These are phyloP conservation scores for Meloidogyne floridensis DNA, from an alignment of 1,140 invertebrate genomes.

Conservation along the genomic window DNA sequence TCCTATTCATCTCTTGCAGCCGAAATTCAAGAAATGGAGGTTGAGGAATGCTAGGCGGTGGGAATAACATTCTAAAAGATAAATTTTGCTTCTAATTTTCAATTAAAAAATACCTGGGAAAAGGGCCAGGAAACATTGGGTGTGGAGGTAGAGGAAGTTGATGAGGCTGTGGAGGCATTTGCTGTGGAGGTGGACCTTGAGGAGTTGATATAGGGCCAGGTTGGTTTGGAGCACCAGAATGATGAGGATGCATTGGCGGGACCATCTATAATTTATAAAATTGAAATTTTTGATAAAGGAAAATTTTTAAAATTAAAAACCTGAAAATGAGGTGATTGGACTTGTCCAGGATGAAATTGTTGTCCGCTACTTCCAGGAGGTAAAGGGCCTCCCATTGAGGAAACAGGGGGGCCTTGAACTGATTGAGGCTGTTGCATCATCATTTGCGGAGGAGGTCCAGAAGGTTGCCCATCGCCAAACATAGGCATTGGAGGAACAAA, in stretches of 20 bases:
- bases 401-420: neutral
- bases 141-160: slow-evolving; percentile 11
- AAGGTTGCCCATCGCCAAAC: slow-evolving; percentile 13
- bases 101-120: slow-evolving; percentile 13
- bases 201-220: slow-evolving; percentile 10
- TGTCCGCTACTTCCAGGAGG: neutral
- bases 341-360: slow-evolving; percentile 14
- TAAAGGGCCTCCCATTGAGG: neutral
- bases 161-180: slow-evolving; percentile 16
- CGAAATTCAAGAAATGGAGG: slow-evolving; percentile 45
- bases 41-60: slow-evolving; percentile 33
- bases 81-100: neutral
- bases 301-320: neutral
- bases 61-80: slow-evolving; percentile 17
- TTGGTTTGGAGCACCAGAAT: slow-evolving; percentile 14
- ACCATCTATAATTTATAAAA: slow-evolving; percentile 10
- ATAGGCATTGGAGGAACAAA: slow-evolving; percentile 19
- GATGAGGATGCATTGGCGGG: slow-evolving; percentile 20
- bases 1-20: slow-evolving; percentile 44
- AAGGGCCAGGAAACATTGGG: slow-evolving; percentile 28
- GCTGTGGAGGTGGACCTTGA: slow-evolving; percentile 11
- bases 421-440: slow-evolving; percentile 30
- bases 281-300: neutral
- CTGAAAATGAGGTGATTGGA: slow-evolving; percentile 13
- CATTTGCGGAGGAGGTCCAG: slow-evolving; percentile 17